These are phyloP conservation scores for Himalopsyche japonica DNA, from an alignment of 2,888 invertebrate genomes.

Conservation along the genomic window DNA sequence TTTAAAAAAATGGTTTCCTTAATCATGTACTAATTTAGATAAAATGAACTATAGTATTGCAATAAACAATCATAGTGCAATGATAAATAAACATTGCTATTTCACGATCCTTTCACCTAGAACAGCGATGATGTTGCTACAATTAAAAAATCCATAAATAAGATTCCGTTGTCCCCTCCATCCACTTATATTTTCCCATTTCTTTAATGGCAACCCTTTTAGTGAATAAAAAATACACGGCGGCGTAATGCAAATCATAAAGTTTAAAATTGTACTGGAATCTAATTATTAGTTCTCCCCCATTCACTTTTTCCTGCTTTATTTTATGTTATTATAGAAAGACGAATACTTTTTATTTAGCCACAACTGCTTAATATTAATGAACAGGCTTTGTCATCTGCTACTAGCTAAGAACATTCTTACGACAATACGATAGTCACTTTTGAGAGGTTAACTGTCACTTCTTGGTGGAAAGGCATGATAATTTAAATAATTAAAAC, in stretches of 20 bases:
- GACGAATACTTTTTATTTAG: background rate
- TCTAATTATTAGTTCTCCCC: constrained; percentile 37
- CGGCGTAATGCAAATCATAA: constrained; percentile 38
- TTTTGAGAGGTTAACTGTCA: too few relatives aligned
- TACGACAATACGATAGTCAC: too few relatives aligned
- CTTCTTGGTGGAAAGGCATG: too few relatives aligned
- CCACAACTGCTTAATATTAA: background rate
- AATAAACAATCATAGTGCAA: too few relatives aligned
- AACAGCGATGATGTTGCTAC: background rate
- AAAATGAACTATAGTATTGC: too few relatives aligned
- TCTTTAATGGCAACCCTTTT: constrained; percentile 39
- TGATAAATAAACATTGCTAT: too few relatives aligned
- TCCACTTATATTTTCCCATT: constrained; percentile 24
- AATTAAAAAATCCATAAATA: background rate
- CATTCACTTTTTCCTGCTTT: background rate
- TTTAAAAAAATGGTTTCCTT: too few relatives aligned
- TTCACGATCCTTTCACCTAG: background rate
- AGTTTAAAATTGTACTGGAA: constrained; percentile 39
- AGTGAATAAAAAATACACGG: constrained; percentile 22
- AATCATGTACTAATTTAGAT: too few relatives aligned
- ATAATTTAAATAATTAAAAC: too few relatives aligned
- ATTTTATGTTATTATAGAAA: background rate
- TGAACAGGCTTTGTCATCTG: background rate
- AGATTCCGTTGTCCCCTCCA: constrained; percentile 3
- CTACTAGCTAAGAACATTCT: too few relatives aligned